Conservation (phyloP, 2,888 invertebrate species). For the Mesodorylaimus sp. region DNA sequence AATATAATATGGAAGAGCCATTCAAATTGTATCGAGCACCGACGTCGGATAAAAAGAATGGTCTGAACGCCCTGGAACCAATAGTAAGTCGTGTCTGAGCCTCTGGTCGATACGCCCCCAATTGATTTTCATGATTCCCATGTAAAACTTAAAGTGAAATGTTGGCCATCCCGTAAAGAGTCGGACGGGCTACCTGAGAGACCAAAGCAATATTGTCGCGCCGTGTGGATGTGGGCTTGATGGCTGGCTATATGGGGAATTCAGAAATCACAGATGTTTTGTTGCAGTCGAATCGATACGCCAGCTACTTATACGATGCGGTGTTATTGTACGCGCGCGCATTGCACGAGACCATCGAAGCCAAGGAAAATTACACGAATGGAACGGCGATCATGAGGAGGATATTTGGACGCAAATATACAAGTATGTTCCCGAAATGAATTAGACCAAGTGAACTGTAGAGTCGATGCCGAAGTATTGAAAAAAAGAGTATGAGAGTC, state of each 20-base stretch:
- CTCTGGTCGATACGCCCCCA: too few species aligned
- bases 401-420: slow-evolving; percentile 52
- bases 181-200: too few species aligned
- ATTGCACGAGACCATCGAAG: slow-evolving; percentile 50
- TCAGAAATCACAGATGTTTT: too few species aligned
- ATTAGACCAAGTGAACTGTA: not conserved
- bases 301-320: slow-evolving; percentile 66
- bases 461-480: not conserved
- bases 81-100: too few species aligned
- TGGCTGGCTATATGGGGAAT: too few species aligned
- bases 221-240: too few species aligned
- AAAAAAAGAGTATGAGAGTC: not conserved
- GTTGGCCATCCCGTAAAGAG: too few species aligned
- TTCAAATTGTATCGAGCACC: slow-evolving; percentile 49
- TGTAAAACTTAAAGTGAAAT: too few species aligned
- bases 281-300: slow-evolving; percentile 42
- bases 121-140: too few species aligned
- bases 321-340: slow-evolving; percentile 68
- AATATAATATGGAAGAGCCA: slow-evolving; percentile 56
- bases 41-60: too few species aligned
- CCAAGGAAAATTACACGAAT: slow-evolving; percentile 50
- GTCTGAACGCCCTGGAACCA: too few species aligned
- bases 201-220: too few species aligned
- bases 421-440: slow-evolving; percentile 14
- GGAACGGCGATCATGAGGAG: slow-evolving; percentile 54